phyloP scores from a whole-genome alignment of 2,113 vertebrate species.

The Spermophilus dauricus region DNA sequence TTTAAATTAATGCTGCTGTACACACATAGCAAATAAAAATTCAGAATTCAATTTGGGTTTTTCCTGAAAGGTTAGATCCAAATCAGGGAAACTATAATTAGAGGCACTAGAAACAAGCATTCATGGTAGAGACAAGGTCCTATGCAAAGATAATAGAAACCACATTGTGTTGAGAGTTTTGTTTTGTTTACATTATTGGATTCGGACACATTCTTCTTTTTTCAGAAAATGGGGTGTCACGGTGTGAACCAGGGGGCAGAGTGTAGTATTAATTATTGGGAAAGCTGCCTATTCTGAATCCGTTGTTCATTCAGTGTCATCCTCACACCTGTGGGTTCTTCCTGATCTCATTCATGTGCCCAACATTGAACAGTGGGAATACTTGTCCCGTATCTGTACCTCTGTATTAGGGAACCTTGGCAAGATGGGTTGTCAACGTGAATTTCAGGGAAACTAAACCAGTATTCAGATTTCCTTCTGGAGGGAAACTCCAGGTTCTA shows the following conservation, averaged over 20 bases:
- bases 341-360: background rate
- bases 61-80: background rate
- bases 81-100: background rate
- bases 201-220: background rate
- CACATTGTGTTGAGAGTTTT: background rate
- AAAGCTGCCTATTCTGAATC: background rate
- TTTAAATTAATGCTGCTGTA: background rate
- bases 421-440: background rate
- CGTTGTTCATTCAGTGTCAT: background rate
- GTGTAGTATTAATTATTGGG: background rate
- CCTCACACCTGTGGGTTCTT: background rate
- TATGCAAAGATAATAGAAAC: background rate
- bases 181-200: background rate
- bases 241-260: background rate
- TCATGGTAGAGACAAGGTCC: background rate
- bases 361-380: background rate
- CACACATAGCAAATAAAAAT: background rate
- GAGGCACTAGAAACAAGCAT: background rate
- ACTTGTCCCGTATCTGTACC: background rate
- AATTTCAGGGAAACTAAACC: slow-evolving; percentile 30
- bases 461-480: background rate
- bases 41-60: slow-evolving; percentile 26
- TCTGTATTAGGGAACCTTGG: background rate
- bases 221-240: background rate
- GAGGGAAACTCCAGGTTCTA: background rate